These are phyloP conservation scores for Sebastes oblongus DNA, from an alignment of 2,797 vertebrate genomes.

Conservation along the genomic window DNA sequence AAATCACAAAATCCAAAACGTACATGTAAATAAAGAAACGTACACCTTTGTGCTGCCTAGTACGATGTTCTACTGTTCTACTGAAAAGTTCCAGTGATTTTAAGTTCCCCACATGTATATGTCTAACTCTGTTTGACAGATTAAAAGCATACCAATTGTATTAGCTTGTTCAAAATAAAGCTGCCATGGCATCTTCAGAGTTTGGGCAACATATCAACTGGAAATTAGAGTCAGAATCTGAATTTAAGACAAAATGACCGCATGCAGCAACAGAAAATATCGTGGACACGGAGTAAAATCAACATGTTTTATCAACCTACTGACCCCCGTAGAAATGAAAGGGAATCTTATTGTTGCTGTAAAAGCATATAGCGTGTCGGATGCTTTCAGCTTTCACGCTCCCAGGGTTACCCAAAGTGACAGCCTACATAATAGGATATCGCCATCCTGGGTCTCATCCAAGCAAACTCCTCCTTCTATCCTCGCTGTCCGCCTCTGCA, in stretches of 20 bases:
- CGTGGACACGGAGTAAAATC: neutral
- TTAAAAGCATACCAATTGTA: neutral
- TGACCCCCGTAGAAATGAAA: conserved; percentile 48
- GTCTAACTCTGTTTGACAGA: neutral
- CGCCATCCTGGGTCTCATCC: conserved; percentile 49
- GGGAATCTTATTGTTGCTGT: conserved; percentile 45
- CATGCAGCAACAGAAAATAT: neutral
- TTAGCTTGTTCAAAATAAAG: neutral
- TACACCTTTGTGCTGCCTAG: neutral
- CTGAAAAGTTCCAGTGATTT: neutral
- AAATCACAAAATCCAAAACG: neutral
- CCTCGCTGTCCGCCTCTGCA: conserved; percentile 30
- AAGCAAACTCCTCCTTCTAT: conserved; percentile 51
- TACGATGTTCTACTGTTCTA: neutral
- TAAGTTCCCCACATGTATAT: neutral
- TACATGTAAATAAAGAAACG: neutral
- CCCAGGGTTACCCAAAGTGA: conserved; percentile 60
- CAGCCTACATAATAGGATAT: conserved; percentile 71
- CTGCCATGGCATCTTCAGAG: neutral
- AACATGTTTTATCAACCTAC: conserved; percentile 29
- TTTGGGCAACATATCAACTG: neutral
- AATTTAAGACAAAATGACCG: neutral
- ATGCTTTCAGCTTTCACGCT: conserved; percentile 45
- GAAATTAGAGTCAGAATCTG: neutral
- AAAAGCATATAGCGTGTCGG: conserved; percentile 44